A percentile compares a stretch with the other conserved stretches of the same genome.
Evolutionary conservation across 2,113 vertebrate species (phyloP).

Genomic region (Gasterosteus nipponicus): DNA sequence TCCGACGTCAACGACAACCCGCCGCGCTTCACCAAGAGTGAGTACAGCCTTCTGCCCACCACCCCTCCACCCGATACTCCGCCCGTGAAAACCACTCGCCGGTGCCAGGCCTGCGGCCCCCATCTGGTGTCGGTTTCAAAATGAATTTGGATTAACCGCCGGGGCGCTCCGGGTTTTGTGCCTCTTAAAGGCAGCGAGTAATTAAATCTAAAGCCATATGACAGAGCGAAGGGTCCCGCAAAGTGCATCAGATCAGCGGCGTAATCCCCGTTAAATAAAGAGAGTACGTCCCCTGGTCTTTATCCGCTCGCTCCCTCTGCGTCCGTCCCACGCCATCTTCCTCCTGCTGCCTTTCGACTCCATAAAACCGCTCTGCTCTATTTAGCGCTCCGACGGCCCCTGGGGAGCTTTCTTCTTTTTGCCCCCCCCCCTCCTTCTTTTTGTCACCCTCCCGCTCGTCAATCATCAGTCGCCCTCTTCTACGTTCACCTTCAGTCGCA

Average conservation of each 20-base stretch:
- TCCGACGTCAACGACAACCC: slow-evolving; percentile 95
- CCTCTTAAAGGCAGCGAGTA: slow-evolving; percentile 68
- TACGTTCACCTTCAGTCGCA: slow-evolving; percentile 28
- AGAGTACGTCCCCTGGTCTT: slow-evolving; percentile 63
- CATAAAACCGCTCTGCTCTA: slow-evolving; percentile 57
- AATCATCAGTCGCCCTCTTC: slow-evolving; percentile 27
- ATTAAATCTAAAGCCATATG: slow-evolving; percentile 76
- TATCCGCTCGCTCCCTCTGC: slow-evolving; percentile 58
- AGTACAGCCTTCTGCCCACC: slow-evolving; percentile 53
- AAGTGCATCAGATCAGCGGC: slow-evolving; percentile 74
- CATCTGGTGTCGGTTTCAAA: slow-evolving; percentile 75
- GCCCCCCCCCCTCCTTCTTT: not conserved
- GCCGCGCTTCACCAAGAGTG: slow-evolving; percentile 93
- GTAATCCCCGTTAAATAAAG: slow-evolving; percentile 77
- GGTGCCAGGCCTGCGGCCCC: slow-evolving; percentile 55
- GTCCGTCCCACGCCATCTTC: slow-evolving; percentile 51
- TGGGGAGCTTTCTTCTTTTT: slow-evolving; percentile 6
- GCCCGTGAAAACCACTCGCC: slow-evolving; percentile 22
- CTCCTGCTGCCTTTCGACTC: slow-evolving; percentile 59
- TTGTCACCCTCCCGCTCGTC: slow-evolving; percentile 24
- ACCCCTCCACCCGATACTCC: slow-evolving; percentile 31
- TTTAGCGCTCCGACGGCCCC: slow-evolving; percentile 42
- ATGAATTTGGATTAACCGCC: slow-evolving; percentile 72
- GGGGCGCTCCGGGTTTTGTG: slow-evolving; percentile 44
- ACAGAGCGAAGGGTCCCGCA: slow-evolving; percentile 67